A percentile compares a stretch with the other conserved stretches of the same genome.
phyloP scores from a whole-genome alignment of 2,113 vertebrate genomes.

The Mionectes macconnelli region DNA sequence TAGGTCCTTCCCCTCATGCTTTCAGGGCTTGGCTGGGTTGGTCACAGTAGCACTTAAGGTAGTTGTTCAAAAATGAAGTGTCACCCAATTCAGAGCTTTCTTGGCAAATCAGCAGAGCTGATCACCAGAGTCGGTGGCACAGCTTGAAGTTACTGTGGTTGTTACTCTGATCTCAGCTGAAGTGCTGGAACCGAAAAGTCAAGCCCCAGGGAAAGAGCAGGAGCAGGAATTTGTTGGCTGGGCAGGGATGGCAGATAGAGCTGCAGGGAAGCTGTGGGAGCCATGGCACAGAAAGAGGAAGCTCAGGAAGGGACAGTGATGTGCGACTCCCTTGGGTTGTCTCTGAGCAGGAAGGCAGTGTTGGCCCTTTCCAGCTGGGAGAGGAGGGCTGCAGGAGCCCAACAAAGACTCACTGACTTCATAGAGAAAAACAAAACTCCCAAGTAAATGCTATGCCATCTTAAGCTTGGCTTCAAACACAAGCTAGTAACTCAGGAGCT shows the following conservation, averaged over 20 bases:
- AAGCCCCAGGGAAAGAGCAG: neutral
- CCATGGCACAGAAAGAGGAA: neutral
- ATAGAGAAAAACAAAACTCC: neutral
- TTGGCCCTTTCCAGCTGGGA: too few species aligned
- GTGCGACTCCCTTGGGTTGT: fast-evolving
- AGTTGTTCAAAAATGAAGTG: neutral
- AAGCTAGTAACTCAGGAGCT: neutral
- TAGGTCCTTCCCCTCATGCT: neutral
- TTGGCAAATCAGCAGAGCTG: neutral
- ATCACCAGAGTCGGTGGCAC: neutral
- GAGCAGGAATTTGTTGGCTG: neutral
- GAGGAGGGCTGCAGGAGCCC: neutral
- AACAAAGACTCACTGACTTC: neutral
- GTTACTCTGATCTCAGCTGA: fast-evolving
- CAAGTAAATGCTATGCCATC: neutral
- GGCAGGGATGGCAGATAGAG: neutral
- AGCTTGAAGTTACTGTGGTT: fast-evolving
- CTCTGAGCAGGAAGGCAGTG: neutral
- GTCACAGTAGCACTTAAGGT: neutral
- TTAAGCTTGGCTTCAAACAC: neutral
- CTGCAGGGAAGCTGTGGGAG: neutral
- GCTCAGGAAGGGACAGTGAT: neutral
- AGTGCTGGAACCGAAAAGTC: neutral
- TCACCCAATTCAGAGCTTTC: neutral
- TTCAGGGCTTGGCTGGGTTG: neutral